These are phyloP conservation scores for Zaprionus inermis DNA, from an alignment of 1,140 invertebrate species.

Conservation along the genomic window DNA sequence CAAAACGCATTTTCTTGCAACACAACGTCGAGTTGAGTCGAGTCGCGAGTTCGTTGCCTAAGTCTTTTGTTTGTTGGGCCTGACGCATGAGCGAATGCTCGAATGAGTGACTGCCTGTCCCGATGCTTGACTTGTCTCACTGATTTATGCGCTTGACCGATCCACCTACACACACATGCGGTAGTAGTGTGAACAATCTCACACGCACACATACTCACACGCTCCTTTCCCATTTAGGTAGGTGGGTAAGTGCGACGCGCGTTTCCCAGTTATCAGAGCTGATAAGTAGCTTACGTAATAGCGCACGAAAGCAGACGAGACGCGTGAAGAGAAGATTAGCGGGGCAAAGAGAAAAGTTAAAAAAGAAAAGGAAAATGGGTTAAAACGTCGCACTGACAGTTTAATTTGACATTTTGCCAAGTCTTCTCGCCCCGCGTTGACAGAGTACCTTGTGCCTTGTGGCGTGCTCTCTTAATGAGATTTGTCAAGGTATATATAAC, in stretches of 20 bases:
- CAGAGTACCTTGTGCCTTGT: conserved; percentile 62
- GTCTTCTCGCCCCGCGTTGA: conserved; percentile 51
- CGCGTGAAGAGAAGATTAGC: background rate
- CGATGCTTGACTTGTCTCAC: conserved; percentile 37
- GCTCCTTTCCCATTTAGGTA: conserved; percentile 62
- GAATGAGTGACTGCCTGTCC: conserved; percentile 56
- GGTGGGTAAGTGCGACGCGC: conserved; percentile 30
- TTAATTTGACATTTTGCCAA: conserved; percentile 74
- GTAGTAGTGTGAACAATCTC: conserved; percentile 13
- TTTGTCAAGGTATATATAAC: conserved; percentile 34
- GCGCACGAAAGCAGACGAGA: conserved; percentile 23
- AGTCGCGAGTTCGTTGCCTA: conserved; percentile 67
- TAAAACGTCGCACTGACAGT: conserved; percentile 76
- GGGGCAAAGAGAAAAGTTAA: background rate
- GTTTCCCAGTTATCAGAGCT: conserved; percentile 74
- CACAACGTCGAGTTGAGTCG: conserved; percentile 19
- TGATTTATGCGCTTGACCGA: conserved; percentile 77
- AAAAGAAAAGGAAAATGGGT: conserved; percentile 60
- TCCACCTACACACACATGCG: conserved; percentile 29
- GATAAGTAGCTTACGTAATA: conserved; percentile 82
- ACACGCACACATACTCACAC: conserved; percentile 31
- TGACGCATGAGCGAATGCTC: conserved; percentile 73
- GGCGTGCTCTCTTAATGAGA: conserved; percentile 62
- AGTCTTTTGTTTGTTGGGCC: conserved; percentile 71
- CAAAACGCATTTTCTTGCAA: conserved; percentile 73